phyloP scores from a whole-genome alignment of 2,797 vertebrate species.

The Benthosema pterotum region DNA sequence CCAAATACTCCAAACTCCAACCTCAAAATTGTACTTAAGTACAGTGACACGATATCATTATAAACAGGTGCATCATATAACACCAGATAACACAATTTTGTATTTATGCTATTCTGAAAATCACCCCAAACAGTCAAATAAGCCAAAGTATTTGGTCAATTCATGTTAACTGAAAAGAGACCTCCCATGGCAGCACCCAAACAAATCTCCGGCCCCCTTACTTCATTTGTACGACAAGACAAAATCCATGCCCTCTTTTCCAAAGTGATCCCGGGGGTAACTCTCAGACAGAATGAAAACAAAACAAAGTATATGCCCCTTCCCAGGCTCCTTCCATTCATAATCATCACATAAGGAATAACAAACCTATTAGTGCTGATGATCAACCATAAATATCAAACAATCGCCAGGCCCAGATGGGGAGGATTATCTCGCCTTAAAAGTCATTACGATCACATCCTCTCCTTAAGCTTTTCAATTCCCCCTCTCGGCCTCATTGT shows the following conservation, averaged over 20 bases:
- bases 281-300: slow-evolving; percentile 79
- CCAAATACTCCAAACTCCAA: no score
- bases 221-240: slow-evolving; percentile 24
- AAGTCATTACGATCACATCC: slow-evolving; percentile 90
- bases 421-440: slow-evolving; percentile 87
- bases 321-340: slow-evolving; percentile 65
- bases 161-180: no score
- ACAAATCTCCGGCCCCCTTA: not conserved
- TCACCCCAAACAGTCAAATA: no score
- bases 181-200: no score
- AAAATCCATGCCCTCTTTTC: slow-evolving; percentile 36
- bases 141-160: no score
- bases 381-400: slow-evolving; percentile 89
- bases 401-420: slow-evolving; percentile 86
- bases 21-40: no score
- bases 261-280: slow-evolving; percentile 62
- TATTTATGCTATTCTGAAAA: no score
- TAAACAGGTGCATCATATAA: no score
- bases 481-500: slow-evolving; percentile 80
- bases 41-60: no score
- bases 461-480: slow-evolving; percentile 90
- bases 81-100: no score
- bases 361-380: slow-evolving; percentile 83
- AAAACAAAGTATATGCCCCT: slow-evolving; percentile 66
- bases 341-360: slow-evolving; percentile 82